Conservation (phyloP, 2,888 invertebrate genomes). For the Sminthurides aquaticus region DNA sequence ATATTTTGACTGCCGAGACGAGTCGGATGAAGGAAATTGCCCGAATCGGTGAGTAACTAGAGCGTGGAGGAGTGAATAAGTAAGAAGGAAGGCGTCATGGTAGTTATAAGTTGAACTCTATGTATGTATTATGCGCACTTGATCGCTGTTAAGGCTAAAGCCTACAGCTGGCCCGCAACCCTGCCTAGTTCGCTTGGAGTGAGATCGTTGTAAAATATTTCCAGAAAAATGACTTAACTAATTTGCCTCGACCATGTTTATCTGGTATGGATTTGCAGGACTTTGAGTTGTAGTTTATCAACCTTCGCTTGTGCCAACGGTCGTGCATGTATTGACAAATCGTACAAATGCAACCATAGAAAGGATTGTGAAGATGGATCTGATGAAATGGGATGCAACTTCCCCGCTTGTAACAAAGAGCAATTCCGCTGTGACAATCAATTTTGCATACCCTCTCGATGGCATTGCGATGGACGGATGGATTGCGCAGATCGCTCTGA, state of each 20-base stretch:
- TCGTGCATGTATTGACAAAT: constrained; percentile 68
- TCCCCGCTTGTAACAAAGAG: constrained; percentile 77
- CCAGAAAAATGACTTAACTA: too few relatives aligned
- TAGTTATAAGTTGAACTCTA: constrained; percentile 4
- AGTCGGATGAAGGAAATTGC: constrained; percentile 73
- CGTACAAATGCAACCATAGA: constrained; percentile 73
- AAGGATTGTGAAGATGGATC: constrained; percentile 77
- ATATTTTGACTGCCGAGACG: constrained; percentile 77
- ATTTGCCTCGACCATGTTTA: neutral
- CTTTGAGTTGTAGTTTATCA: constrained; percentile 24
- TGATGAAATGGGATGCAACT: constrained; percentile 74
- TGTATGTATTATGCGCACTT: too few relatives aligned
- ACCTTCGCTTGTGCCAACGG: constrained; percentile 71
- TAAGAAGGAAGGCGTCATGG: neutral
- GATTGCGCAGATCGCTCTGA: constrained; percentile 90
- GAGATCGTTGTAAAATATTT: too few relatives aligned
- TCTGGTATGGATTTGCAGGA: constrained; percentile 2
- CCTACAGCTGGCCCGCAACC: too few relatives aligned
- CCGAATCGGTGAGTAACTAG: constrained; percentile 19
- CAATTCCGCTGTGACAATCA: constrained; percentile 90
- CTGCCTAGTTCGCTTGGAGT: too few relatives aligned
- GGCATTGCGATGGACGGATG: constrained; percentile 67
- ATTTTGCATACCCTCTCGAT: constrained; percentile 78
- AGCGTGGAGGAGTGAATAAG: neutral
- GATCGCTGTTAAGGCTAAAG: too few relatives aligned